Percentiles rank a stretch among this genome's conserved stretches.
Evolutionary conservation across 2,888 invertebrate genomes (phyloP).

Genomic region (Poecilobothrus nobilitatus): DNA sequence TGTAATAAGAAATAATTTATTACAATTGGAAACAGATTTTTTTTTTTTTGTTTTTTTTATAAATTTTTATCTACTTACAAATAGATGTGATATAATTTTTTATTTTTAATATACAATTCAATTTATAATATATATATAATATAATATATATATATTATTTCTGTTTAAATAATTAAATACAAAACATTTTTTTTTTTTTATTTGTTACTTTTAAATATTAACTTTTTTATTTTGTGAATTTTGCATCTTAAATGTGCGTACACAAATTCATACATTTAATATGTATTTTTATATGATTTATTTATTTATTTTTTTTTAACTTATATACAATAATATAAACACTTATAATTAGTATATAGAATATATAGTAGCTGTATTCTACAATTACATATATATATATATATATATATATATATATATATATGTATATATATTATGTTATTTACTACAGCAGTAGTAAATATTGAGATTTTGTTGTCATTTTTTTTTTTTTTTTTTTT

Average conservation of each 20-base stretch:
- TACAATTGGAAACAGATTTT: background rate
- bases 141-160: background rate
- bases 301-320: background rate
- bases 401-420: background rate
- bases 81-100: background rate
- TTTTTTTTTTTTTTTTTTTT: background rate
- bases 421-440: background rate
- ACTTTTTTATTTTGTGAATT: conserved; percentile 2
- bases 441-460: background rate
- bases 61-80: background rate
- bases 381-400: background rate
- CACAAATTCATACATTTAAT: background rate
- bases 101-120: background rate
- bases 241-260: conserved; percentile 7
- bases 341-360: background rate
- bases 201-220: background rate
- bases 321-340: background rate
- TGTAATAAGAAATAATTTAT: background rate
- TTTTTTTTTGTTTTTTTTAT: background rate
- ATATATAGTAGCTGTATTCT: background rate
- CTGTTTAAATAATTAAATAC: background rate
- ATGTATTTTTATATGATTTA: background rate
- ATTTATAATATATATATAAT: background rate
- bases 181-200: background rate
- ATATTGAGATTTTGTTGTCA: background rate